These are phyloP conservation scores for Xestia ashworthii DNA, from an alignment of 2,888 invertebrate genomes.

Conservation along the genomic window DNA sequence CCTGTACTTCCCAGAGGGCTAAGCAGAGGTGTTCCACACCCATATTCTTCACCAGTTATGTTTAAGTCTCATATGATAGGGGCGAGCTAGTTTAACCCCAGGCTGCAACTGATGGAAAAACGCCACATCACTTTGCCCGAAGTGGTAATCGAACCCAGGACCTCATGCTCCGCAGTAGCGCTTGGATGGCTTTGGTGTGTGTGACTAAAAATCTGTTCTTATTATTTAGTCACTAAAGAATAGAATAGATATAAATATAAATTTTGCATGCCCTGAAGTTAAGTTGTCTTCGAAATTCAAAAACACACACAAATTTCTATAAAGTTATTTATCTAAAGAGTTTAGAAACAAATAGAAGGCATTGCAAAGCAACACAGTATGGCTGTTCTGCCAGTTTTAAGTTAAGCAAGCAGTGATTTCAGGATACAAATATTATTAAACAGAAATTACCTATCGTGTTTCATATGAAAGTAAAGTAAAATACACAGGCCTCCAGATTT, in stretches of 20 bases:
- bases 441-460: background rate
- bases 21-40: background rate
- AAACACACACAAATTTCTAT: background rate
- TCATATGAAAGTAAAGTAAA: slow-evolving; percentile 8
- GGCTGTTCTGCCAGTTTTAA: background rate
- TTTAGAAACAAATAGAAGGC: background rate
- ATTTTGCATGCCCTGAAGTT: no score
- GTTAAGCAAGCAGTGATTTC: background rate
- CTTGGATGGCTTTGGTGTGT: background rate
- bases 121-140: no score
- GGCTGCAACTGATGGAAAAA: background rate
- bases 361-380: background rate
- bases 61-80: background rate
- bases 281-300: background rate
- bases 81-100: background rate
- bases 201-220: background rate
- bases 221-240: background rate
- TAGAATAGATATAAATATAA: no score
- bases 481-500: slow-evolving; percentile 16
- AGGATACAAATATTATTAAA: background rate
- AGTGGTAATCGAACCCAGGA: background rate
- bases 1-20: background rate
- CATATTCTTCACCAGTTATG: background rate
- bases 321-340: background rate
- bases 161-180: background rate